These are phyloP conservation scores for Ciconia maguari DNA, from an alignment of 2,113 vertebrate species.

Conservation along the genomic window DNA sequence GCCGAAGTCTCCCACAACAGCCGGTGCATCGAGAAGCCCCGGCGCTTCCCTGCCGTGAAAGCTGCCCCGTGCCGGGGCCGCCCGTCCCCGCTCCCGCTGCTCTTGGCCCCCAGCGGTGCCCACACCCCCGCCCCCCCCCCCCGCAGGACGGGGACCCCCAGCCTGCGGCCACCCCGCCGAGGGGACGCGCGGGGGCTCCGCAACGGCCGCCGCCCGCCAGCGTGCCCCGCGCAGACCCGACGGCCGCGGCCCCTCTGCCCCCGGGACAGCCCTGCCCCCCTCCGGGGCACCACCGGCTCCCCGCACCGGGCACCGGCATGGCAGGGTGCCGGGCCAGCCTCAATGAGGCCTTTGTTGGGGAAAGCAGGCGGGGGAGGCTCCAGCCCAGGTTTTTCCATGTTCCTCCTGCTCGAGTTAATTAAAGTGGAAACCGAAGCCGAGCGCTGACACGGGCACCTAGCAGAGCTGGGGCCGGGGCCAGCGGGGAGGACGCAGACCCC, in stretches of 20 bases:
- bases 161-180: neutral
- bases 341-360: constrained; percentile 60
- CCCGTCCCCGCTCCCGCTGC: fast-evolving
- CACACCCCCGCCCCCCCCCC: neutral
- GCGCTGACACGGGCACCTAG: neutral
- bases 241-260: fast-evolving
- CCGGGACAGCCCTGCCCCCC: neutral
- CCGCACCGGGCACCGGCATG: neutral
- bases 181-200: fast-evolving
- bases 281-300: neutral
- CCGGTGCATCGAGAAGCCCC: fast-evolving
- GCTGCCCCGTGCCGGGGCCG: neutral
- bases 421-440: constrained; percentile 37
- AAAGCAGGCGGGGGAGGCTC: constrained; percentile 19
- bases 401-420: constrained; percentile 57
- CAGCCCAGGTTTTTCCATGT: constrained; percentile 53
- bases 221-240: fast-evolving
- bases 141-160: neutral
- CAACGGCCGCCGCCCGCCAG: neutral
- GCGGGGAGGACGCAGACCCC: neutral
- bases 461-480: neutral
- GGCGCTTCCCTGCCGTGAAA: neutral
- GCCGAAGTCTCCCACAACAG: neutral
- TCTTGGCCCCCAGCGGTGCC: neutral
- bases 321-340: neutral